Percentiles rank a stretch among this genome's conserved stretches.
Evolutionary conservation across 2,888 invertebrate genomes (phyloP).

Genomic region (Gari tellinella): DNA sequence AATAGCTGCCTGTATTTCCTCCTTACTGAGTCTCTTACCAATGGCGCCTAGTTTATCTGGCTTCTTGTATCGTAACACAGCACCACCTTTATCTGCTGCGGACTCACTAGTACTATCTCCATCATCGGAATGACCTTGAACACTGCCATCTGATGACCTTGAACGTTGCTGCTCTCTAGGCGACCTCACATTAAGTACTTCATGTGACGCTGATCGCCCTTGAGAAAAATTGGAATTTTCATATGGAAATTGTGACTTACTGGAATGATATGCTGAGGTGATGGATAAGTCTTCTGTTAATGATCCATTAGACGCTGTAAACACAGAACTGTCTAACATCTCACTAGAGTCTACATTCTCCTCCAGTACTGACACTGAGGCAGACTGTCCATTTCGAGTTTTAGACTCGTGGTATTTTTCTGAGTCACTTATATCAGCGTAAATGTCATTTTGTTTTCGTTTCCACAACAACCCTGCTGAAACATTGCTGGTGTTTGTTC

Average conservation of each 20-base stretch:
- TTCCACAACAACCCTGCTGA: constrained; percentile 72
- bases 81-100: constrained; percentile 37
- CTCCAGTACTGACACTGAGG: constrained; percentile 34
- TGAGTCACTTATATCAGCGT: constrained; percentile 52
- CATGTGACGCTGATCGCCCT: constrained; percentile 54
- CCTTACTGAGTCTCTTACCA: constrained; percentile 70
- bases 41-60: constrained; percentile 39
- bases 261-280: constrained; percentile 58
- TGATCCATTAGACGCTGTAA: constrained; percentile 50
- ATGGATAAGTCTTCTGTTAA: constrained; percentile 55
- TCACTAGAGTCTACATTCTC: constrained; percentile 26
- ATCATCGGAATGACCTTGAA: neutral
- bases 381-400: constrained; percentile 37
- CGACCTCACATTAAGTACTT: constrained; percentile 47
- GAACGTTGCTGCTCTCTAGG: constrained; percentile 16
- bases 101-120: neutral
- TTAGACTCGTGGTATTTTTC: constrained; percentile 41
- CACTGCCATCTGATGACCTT: constrained; percentile 29
- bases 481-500: constrained; percentile 54
- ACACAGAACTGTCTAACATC: constrained; percentile 48
- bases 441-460: constrained; percentile 60
- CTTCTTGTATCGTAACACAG: constrained; percentile 38
- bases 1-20: constrained; percentile 76
- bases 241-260: constrained; percentile 48
- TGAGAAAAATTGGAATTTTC: constrained; percentile 51